These are phyloP conservation scores for Picathartes gymnocephalus DNA, from an alignment of 2,113 vertebrate genomes.

Conservation along the genomic window DNA sequence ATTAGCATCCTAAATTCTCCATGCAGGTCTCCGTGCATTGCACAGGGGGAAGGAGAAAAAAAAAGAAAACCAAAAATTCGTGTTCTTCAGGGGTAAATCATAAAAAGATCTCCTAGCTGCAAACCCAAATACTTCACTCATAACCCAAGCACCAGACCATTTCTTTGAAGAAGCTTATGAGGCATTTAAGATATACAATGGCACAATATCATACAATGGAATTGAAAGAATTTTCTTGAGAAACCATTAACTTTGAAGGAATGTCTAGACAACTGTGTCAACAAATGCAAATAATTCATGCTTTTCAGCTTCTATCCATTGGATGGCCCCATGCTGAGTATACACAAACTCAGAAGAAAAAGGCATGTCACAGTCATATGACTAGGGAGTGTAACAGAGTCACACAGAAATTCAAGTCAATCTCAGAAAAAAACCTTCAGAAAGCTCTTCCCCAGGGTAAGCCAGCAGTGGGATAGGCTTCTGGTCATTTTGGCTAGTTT, in stretches of 20 bases:
- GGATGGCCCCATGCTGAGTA: constrained; percentile 73
- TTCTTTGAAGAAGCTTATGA: constrained; percentile 71
- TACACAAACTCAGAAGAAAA: constrained; percentile 70
- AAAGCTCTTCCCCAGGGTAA: constrained; percentile 29
- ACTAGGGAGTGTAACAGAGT: constrained; percentile 56
- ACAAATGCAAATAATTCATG: constrained; percentile 70
- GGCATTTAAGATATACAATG: constrained; percentile 65
- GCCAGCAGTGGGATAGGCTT: constrained; percentile 24
- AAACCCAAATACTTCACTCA: constrained; percentile 59
- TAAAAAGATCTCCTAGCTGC: constrained; percentile 8
- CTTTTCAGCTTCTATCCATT: constrained; percentile 63
- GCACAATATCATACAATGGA: constrained; percentile 65
- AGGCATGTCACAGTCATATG: constrained; percentile 70
- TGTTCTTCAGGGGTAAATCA: constrained; percentile 14
- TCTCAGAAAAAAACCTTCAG: constrained; percentile 39
- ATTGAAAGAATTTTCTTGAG: constrained; percentile 64
- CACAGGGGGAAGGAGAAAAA: background rate
- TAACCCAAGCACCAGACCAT: constrained; percentile 55
- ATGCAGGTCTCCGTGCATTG: background rate
- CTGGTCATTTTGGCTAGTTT: constrained; percentile 50
- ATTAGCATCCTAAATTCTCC: constrained; percentile 40
- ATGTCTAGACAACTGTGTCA: constrained; percentile 73
- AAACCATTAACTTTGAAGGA: constrained; percentile 73
- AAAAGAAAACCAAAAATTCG: background rate
- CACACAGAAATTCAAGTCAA: constrained; percentile 66